Percentiles rank a stretch among this genome's conserved stretches.
Conservation (phyloP, 1,140 invertebrate genomes). For the Papilio polyxenes region DNA sequence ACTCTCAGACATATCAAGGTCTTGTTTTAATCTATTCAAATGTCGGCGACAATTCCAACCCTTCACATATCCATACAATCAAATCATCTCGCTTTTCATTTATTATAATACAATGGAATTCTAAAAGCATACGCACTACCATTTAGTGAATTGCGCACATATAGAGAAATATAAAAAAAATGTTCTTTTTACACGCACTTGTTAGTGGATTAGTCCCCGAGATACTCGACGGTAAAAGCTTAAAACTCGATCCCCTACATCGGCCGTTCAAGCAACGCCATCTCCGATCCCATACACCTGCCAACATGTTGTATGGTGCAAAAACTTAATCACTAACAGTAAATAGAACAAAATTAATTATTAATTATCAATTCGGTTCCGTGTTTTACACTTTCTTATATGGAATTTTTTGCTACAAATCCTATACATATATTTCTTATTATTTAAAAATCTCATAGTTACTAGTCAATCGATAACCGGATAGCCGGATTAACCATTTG, state of each 20-base stretch:
- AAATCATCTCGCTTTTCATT: not conserved
- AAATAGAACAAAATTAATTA: too few species aligned
- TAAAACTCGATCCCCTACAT: slow-evolving; percentile 71
- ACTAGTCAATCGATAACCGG: too few species aligned
- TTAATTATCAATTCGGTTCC: too few species aligned
- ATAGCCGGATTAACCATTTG: too few species aligned
- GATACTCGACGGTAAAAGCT: slow-evolving; percentile 65
- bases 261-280: slow-evolving; percentile 71
- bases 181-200: slow-evolving; percentile 32
- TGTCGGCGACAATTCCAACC: not conserved
- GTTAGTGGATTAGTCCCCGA: slow-evolving; percentile 54
- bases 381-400: too few species aligned
- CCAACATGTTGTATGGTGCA: slow-evolving; percentile 49
- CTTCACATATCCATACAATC: not conserved
- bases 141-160: not conserved
- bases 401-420: too few species aligned
- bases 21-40: not conserved
- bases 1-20: too few species aligned
- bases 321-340: slow-evolving; percentile 33
- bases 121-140: not conserved
- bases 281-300: slow-evolving; percentile 74
- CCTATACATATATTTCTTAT: too few species aligned
- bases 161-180: slow-evolving; percentile 18
- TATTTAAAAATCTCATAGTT: too few species aligned
- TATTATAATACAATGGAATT: slow-evolving; percentile 7